A percentile compares a stretch with the other conserved stretches of the same genome.
These are phyloP conservation scores for Nipponacmea schrenckii DNA, from an alignment of 2,888 invertebrate species.

Conservation along the genomic window DNA sequence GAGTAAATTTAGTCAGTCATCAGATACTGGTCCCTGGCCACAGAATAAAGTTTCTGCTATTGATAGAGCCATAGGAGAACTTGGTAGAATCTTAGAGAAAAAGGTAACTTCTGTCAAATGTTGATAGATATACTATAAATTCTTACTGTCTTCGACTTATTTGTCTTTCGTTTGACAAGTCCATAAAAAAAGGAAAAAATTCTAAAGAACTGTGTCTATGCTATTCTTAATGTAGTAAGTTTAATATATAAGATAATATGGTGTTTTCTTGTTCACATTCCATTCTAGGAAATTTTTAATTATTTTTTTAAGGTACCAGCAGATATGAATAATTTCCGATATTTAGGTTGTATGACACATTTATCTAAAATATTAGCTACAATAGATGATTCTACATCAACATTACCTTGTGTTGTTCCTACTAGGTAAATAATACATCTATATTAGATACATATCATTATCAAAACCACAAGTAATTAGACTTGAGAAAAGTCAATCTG, in stretches of 20 bases:
- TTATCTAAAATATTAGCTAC: conserved; percentile 76
- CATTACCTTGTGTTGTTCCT: conserved; percentile 72
- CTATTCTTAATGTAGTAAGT: too few relatives aligned
- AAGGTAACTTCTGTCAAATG: conserved; percentile 57
- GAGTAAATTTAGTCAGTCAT: conserved; percentile 63
- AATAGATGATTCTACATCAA: conserved; percentile 69
- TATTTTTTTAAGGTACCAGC: conserved; percentile 66
- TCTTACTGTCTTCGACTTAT: too few relatives aligned
- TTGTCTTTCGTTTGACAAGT: too few relatives aligned
- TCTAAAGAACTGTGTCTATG: too few relatives aligned
- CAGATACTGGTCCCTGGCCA: conserved; percentile 70
- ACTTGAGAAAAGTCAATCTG: too few relatives aligned
- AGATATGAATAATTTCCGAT: conserved; percentile 71
- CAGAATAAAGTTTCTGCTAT: conserved; percentile 71
- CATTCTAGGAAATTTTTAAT: background rate
- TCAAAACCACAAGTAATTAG: too few relatives aligned
- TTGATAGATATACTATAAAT: too few relatives aligned
- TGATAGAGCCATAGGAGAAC: conserved; percentile 73
- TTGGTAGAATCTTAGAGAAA: conserved; percentile 71
- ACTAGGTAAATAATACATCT: conserved; percentile 73
- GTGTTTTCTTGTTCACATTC: too few relatives aligned
- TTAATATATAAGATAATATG: too few relatives aligned
- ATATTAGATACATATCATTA: too few relatives aligned
- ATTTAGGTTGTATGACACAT: conserved; percentile 75
- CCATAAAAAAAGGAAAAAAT: too few relatives aligned